Evolutionary conservation across 2,888 invertebrate genomes (phyloP).

Genomic region (Bimastos eiseni): DNA sequence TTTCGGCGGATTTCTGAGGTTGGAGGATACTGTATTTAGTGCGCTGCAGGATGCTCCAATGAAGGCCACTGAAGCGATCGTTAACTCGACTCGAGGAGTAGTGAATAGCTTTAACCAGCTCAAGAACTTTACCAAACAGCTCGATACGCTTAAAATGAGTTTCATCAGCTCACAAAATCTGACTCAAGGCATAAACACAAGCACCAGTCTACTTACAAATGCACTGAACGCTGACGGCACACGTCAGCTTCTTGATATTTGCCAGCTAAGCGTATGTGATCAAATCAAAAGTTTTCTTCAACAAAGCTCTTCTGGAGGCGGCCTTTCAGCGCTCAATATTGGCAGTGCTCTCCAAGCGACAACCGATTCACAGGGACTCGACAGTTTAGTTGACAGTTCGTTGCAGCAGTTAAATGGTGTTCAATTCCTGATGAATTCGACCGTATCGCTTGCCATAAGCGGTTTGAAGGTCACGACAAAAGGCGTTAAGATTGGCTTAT

Average conservation of each 20-base stretch:
- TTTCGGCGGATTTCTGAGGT: background rate
- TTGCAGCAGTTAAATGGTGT: background rate
- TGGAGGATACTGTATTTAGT: background rate
- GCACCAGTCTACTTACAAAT: background rate
- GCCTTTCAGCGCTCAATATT: background rate
- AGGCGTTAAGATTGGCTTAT: background rate
- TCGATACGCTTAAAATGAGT: background rate
- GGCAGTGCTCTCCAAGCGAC: background rate
- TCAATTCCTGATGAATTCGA: background rate
- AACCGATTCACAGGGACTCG: background rate
- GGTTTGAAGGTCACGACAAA: background rate
- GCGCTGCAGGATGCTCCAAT: background rate
- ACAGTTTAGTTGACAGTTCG: background rate
- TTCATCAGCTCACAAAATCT: background rate
- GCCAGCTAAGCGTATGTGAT: background rate
- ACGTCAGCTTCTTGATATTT: background rate
- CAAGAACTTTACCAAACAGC: background rate
- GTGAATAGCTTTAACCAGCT: background rate
- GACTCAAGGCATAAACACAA: background rate
- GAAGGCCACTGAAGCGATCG: background rate
- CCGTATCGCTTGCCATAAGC: background rate
- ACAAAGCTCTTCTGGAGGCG: background rate
- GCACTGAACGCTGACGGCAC: background rate
- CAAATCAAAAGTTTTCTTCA: background rate
- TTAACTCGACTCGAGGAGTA: background rate